Percentiles rank a stretch among this genome's conserved stretches.
phyloP scores from a whole-genome alignment of 2,888 invertebrate species.

The Pandemis heparana region DNA sequence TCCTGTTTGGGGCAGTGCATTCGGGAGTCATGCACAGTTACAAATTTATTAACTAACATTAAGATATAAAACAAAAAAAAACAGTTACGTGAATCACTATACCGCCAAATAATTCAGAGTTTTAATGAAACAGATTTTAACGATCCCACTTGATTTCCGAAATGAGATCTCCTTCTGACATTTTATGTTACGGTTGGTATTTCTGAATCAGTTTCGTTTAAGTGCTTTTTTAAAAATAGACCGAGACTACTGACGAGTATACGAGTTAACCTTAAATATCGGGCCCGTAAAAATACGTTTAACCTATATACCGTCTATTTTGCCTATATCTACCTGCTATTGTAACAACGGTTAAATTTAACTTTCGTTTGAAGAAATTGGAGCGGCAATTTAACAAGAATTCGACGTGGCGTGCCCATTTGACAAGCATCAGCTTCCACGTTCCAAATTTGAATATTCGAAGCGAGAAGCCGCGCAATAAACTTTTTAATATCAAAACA shows the following conservation, averaged over 20 bases:
- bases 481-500: slow-evolving; percentile 10
- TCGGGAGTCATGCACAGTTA: slow-evolving; percentile 82
- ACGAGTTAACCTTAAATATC: slow-evolving; percentile 29
- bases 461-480: not conserved
- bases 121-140: slow-evolving; percentile 1
- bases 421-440: slow-evolving; percentile 35
- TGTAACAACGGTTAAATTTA: slow-evolving; percentile 29
- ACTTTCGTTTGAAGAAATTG: slow-evolving; percentile 31
- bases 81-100: slow-evolving; percentile 54
- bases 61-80: slow-evolving; percentile 54
- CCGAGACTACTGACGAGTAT: slow-evolving; percentile 21
- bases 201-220: slow-evolving; percentile 25
- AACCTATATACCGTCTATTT: slow-evolving; percentile 34
- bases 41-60: slow-evolving; percentile 61
- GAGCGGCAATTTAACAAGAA: slow-evolving; percentile 33
- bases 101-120: slow-evolving; percentile 15
- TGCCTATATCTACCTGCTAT: slow-evolving; percentile 24
- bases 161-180: slow-evolving; percentile 24
- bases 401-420: slow-evolving; percentile 30
- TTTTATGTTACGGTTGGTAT: slow-evolving; percentile 24
- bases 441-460: slow-evolving; percentile 12
- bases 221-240: slow-evolving; percentile 40
- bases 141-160: slow-evolving; percentile 17
- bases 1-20: slow-evolving; percentile 81
- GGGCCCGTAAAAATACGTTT: slow-evolving; percentile 31